These are phyloP conservation scores for Venusia cambrica DNA, from an alignment of 2,888 invertebrate genomes.

Conservation along the genomic window DNA sequence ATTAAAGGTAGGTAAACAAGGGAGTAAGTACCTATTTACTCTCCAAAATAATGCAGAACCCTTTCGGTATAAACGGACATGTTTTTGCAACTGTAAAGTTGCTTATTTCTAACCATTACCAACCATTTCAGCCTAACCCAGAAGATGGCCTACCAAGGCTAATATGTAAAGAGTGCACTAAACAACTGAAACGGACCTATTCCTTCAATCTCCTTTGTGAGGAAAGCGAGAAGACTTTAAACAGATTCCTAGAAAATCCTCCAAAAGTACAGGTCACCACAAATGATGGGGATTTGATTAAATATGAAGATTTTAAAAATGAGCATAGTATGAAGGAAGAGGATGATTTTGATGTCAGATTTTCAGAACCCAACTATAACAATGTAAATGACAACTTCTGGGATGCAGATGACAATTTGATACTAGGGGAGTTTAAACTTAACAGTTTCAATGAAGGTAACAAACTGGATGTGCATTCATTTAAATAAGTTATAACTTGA, in stretches of 20 bases:
- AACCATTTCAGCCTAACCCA: conserved; percentile 47
- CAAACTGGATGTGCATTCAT: too few relatives aligned
- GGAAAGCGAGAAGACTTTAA: conserved; percentile 55
- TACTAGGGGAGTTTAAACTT: conserved; percentile 45
- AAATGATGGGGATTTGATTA: background rate
- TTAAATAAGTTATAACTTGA: background rate
- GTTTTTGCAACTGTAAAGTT: too few relatives aligned
- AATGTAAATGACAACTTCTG: conserved; percentile 51
- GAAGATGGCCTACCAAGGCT: conserved; percentile 60
- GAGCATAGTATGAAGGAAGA: conserved; percentile 21
- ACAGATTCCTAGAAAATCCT: conserved; percentile 35
- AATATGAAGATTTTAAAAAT: conserved; percentile 2
- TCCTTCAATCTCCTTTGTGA: conserved; percentile 61
- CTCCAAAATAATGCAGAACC: too few relatives aligned
- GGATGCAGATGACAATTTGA: conserved; percentile 62
- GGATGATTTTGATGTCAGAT: conserved; percentile 9
- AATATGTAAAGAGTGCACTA: conserved; percentile 66
- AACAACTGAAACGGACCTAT: conserved; percentile 58
- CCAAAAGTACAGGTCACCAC: conserved; percentile 7
- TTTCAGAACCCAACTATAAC: conserved; percentile 47
- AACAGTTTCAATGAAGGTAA: conserved; percentile 38
- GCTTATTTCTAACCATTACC: too few relatives aligned
- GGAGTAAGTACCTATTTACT: too few relatives aligned
- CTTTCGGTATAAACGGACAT: too few relatives aligned
- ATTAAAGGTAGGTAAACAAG: conserved; percentile 55